Conservation (phyloP, 2,797 vertebrate genomes). For the Trichosurus vulpecula region DNA sequence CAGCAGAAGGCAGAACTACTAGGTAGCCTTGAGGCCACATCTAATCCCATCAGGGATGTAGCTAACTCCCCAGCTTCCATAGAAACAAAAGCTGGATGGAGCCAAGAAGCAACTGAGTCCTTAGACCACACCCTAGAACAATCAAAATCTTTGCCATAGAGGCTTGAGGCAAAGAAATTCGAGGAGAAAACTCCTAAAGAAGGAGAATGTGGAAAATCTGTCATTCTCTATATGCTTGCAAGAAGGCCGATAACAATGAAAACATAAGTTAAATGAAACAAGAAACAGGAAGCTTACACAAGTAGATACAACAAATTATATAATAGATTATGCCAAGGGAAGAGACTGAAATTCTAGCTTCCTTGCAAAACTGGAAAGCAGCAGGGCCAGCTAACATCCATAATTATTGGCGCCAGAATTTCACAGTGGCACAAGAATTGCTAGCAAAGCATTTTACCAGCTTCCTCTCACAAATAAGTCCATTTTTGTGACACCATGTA, state of each 20-base stretch:
- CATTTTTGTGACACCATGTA: neutral
- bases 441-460: neutral
- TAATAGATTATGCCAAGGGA: neutral
- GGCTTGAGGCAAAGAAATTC: neutral
- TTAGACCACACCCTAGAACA: neutral
- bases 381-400: neutral
- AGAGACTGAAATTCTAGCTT: neutral
- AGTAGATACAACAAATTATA: neutral
- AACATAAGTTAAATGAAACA: neutral
- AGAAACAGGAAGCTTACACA: neutral
- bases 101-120: neutral
- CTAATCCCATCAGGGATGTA: neutral
- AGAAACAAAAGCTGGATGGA: neutral
- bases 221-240: neutral
- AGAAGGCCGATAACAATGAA: neutral
- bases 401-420: neutral
- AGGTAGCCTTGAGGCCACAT: no score
- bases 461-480: neutral
- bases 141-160: neutral
- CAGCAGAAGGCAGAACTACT: no score
- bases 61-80: neutral
- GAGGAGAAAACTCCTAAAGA: neutral
- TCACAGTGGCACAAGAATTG: neutral
- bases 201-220: neutral
- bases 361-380: neutral